Conservation (phyloP, 2,888 invertebrate genomes). For the Escarpia spicata region DNA sequence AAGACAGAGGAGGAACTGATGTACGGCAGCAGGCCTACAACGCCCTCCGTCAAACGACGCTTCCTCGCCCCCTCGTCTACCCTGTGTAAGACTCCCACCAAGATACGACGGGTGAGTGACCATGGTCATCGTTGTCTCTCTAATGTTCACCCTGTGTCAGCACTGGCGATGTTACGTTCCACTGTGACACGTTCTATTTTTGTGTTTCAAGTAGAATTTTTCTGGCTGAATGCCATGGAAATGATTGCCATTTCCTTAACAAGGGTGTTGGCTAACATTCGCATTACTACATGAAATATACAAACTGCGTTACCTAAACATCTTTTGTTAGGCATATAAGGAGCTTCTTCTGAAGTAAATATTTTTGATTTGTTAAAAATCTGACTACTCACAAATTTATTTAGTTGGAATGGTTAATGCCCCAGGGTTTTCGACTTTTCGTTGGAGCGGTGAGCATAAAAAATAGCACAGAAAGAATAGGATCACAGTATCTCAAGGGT, state of each 20-base stretch:
- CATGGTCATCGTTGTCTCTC: background rate
- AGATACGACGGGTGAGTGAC: slow-evolving; percentile 56
- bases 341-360: no score
- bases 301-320: no score
- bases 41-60: slow-evolving; percentile 54
- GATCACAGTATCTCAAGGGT: no score
- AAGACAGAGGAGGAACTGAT: slow-evolving; percentile 61
- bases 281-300: no score
- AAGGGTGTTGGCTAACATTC: background rate
- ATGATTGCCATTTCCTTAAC: background rate
- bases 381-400: no score
- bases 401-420: no score
- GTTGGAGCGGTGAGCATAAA: no score
- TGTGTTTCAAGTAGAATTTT: background rate
- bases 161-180: background rate
- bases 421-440: no score
- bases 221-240: background rate
- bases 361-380: no score
- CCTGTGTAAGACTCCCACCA: slow-evolving; percentile 54
- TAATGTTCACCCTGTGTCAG: background rate
- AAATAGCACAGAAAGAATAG: no score
- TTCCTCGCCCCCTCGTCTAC: slow-evolving; percentile 51
- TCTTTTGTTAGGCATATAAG: no score
- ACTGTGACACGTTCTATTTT: no score
- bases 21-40: slow-evolving; percentile 55